These are phyloP conservation scores for Limnothrissa miodon DNA, from an alignment of 2,113 vertebrate genomes.

Conservation along the genomic window DNA sequence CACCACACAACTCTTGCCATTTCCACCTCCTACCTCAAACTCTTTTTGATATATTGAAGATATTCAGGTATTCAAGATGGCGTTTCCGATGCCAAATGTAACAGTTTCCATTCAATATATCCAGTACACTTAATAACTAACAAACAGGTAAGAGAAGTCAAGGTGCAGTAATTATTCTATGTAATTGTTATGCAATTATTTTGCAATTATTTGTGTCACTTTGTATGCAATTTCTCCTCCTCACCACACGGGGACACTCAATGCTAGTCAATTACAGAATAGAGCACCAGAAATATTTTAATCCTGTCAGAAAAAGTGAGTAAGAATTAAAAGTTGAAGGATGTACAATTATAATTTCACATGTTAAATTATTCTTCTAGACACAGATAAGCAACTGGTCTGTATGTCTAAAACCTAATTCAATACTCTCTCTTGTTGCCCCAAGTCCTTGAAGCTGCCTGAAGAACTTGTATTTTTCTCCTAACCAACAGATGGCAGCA, in stretches of 20 bases:
- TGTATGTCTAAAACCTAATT: not conserved
- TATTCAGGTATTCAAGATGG: too few species aligned
- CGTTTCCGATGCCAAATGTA: not conserved
- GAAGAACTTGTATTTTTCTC: not conserved
- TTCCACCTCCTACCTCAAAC: not conserved
- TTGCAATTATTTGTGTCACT: not conserved
- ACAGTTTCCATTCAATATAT: too few species aligned
- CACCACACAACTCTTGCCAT: not conserved
- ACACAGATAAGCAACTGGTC: too few species aligned
- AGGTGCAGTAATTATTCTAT: too few species aligned
- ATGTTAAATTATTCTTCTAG: not conserved
- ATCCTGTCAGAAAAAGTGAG: not conserved
- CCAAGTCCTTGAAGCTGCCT: not conserved
- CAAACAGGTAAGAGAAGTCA: too few species aligned
- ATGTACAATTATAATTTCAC: not conserved
- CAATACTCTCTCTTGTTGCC: not conserved
- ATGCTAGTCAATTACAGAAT: not conserved
- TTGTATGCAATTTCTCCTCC: conserved; percentile 7
- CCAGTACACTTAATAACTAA: too few species aligned
- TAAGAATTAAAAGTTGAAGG: not conserved
- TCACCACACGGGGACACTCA: conserved; percentile 35
- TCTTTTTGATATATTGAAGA: too few species aligned
- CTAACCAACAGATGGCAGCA: not conserved
- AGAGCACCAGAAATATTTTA: not conserved
- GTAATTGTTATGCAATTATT: too few species aligned